Conservation (phyloP, 2,113 vertebrate species). For the Leucosticte australis region DNA sequence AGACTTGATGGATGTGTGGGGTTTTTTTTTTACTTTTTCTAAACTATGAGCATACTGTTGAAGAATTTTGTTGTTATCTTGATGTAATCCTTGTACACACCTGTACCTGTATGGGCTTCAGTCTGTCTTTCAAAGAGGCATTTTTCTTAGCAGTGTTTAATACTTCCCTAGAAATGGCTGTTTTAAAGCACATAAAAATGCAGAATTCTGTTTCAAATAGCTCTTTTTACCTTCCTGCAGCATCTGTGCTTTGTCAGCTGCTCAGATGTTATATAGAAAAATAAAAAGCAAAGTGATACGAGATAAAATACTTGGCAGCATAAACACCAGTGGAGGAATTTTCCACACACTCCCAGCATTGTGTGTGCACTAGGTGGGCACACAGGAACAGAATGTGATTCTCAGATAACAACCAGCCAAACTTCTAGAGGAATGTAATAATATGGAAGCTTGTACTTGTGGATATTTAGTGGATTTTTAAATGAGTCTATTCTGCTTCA, state of each 20-base stretch:
- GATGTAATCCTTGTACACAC: neutral
- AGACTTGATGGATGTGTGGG: slow-evolving; percentile 1
- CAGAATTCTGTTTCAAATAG: neutral
- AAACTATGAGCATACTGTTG: neutral
- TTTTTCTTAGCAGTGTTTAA: neutral
- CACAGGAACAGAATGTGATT: neutral
- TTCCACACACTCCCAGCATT: neutral
- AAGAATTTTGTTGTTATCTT: neutral
- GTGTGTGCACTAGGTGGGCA: neutral
- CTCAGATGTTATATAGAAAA: neutral
- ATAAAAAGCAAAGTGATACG: neutral
- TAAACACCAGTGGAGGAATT: neutral
- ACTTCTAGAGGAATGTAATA: neutral
- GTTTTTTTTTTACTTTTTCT: neutral
- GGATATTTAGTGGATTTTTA: neutral
- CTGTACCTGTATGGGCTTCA: neutral
- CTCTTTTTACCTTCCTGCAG: neutral
- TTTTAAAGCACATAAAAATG: neutral
- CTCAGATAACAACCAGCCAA: neutral
- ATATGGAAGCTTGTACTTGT: neutral
- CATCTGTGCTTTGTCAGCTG: neutral
- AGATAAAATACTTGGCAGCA: neutral
- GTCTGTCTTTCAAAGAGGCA: neutral
- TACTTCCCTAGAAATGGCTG: neutral
- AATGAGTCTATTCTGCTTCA: neutral